phyloP scores from a whole-genome alignment of 1,140 invertebrate species.

The Penaeus chinensis region DNA sequence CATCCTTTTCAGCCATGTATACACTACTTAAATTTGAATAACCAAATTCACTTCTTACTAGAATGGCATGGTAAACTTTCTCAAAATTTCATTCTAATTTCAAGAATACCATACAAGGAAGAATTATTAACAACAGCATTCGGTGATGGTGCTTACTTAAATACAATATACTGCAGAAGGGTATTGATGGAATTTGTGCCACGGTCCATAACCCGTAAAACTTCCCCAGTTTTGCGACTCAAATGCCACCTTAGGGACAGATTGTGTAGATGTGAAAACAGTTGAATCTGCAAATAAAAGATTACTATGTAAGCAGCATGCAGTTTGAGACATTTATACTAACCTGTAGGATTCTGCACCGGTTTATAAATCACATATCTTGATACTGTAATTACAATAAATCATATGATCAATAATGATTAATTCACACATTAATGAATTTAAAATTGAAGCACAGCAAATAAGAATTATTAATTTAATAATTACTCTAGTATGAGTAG shows the following conservation, averaged over 20 bases:
- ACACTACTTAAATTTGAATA: no score
- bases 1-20: no score
- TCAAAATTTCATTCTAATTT: no score
- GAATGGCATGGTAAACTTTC: no score
- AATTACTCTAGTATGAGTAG: no score
- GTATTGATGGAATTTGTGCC: constrained; percentile 95
- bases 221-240: constrained; percentile 93
- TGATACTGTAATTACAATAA: no score
- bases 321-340: background rate
- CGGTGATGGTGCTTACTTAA: constrained; percentile 70
- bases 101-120: background rate
- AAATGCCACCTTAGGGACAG: constrained; percentile 91
- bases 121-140: no score
- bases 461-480: no score
- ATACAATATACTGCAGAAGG: constrained; percentile 88
- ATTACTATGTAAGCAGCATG: constrained; percentile 18
- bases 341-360: background rate
- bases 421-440: no score
- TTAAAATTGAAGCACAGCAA: no score
- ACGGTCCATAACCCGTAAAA: constrained; percentile 92
- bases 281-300: constrained; percentile 74
- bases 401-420: no score
- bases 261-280: constrained; percentile 88
- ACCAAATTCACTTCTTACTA: no score
- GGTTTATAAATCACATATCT: background rate